A percentile compares a stretch with the other conserved stretches of the same genome.
Conservation (phyloP, 2,888 invertebrate species). For the Orthonevra nobilis region DNA sequence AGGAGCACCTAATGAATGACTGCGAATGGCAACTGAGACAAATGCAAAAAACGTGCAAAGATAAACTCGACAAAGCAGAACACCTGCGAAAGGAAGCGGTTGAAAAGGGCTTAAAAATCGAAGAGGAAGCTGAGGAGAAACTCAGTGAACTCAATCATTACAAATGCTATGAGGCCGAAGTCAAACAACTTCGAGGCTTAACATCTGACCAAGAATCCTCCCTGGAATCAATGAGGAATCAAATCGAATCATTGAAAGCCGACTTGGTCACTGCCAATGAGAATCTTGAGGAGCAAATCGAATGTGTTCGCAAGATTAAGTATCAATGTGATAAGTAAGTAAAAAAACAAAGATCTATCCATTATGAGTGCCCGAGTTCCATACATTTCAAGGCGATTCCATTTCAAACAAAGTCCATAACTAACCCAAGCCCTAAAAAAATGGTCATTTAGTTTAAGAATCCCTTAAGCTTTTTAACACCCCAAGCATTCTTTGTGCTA, state of each 20-base stretch:
- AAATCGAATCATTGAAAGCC: constrained; percentile 82
- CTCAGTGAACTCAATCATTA: constrained; percentile 80
- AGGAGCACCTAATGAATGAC: constrained; percentile 88
- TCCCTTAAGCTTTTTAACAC: constrained; percentile 23
- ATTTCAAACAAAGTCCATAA: no score
- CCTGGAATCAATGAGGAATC: constrained; percentile 81
- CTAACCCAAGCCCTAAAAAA: background rate
- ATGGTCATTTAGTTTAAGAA: background rate
- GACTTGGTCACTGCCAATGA: constrained; percentile 81
- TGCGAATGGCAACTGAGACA: constrained; percentile 92
- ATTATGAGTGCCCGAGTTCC: background rate
- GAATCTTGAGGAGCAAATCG: constrained; percentile 81
- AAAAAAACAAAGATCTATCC: background rate
- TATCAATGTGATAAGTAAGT: constrained; percentile 79
- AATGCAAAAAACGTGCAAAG: constrained; percentile 86
- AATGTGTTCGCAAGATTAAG: constrained; percentile 80
- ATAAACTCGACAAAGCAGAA: constrained; percentile 83
- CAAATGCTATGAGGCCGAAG: constrained; percentile 82
- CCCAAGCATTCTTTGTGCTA: constrained; percentile 56
- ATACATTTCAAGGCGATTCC: no score
- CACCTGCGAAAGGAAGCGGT: constrained; percentile 82
- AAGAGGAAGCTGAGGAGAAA: constrained; percentile 75
- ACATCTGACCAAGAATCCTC: constrained; percentile 82
- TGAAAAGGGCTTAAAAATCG: constrained; percentile 76
- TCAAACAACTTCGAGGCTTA: constrained; percentile 82